Percentiles rank a stretch among this genome's conserved stretches.
Conservation (phyloP, 2,113 vertebrate genomes). For the Bungarus multicinctus region DNA sequence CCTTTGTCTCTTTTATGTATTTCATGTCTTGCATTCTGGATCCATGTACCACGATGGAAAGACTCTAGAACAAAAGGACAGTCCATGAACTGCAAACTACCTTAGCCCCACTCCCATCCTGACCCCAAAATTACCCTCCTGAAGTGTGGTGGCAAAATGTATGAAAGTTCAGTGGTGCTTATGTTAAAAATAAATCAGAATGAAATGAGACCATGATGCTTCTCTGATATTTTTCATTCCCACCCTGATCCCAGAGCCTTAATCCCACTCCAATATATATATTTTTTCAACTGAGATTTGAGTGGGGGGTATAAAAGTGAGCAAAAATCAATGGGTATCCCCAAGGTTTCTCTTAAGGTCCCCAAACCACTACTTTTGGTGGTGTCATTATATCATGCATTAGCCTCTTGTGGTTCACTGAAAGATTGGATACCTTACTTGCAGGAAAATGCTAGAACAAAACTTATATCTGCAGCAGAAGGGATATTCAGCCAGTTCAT, state of each 20-base stretch:
- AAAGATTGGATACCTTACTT: neutral
- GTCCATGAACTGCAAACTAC: neutral
- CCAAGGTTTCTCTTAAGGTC: neutral
- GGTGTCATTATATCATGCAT: neutral
- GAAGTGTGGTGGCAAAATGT: neutral
- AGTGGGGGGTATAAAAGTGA: neutral
- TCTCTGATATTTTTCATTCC: neutral
- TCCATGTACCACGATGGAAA: neutral
- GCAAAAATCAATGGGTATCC: neutral
- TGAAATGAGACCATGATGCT: neutral
- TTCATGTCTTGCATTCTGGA: neutral
- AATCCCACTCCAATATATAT: neutral
- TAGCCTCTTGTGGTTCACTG: neutral
- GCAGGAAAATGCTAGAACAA: neutral
- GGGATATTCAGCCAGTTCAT: too few species aligned
- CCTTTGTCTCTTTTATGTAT: neutral
- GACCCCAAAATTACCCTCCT: neutral
- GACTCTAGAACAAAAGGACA: neutral
- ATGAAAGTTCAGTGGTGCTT: neutral
- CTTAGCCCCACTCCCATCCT: neutral
- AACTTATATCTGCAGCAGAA: neutral
- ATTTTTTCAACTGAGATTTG: neutral
- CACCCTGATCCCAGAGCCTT: neutral
- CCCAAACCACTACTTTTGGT: neutral
- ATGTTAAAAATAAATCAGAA: neutral